Evolutionary conservation across 1,140 invertebrate species (phyloP).

Genomic region (Solen grandis): DNA sequence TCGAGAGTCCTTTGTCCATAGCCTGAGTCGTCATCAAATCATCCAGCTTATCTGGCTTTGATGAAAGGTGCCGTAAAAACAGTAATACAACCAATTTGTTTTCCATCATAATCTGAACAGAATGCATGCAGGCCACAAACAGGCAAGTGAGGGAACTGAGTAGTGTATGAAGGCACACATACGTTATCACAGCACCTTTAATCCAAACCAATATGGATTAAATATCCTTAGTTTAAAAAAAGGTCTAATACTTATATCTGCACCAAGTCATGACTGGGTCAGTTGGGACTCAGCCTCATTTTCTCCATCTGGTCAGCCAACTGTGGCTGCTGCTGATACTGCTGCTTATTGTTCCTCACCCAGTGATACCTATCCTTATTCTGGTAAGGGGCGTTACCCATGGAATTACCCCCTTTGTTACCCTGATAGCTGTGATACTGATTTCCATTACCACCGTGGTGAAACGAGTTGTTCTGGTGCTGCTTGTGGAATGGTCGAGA

Average conservation of each 20-base stretch:
- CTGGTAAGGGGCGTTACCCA: not conserved
- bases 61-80: not conserved
- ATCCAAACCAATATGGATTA: not conserved
- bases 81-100: not conserved
- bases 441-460: slow-evolving; percentile 1
- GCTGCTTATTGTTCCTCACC: slow-evolving; percentile 24
- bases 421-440: slow-evolving; percentile 20
- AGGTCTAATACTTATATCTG: not conserved
- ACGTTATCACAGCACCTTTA: not conserved
- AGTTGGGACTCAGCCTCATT: slow-evolving; percentile 50
- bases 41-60: not conserved
- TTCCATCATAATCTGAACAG: too few species aligned
- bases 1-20: not conserved
- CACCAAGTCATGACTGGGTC: not conserved
- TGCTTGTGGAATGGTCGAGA: slow-evolving; percentile 51
- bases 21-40: not conserved
- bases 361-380: slow-evolving; percentile 46
- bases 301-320: slow-evolving; percentile 7
- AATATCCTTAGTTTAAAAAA: not conserved
- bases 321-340: not conserved
- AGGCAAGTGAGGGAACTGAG: not conserved
- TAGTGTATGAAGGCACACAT: not conserved
- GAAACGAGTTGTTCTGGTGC: not conserved
- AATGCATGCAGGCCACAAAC: too few species aligned
- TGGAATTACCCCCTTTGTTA: slow-evolving; percentile 33